phyloP scores from a whole-genome alignment of 2,888 invertebrate genomes.

The Thalpophila matura region DNA sequence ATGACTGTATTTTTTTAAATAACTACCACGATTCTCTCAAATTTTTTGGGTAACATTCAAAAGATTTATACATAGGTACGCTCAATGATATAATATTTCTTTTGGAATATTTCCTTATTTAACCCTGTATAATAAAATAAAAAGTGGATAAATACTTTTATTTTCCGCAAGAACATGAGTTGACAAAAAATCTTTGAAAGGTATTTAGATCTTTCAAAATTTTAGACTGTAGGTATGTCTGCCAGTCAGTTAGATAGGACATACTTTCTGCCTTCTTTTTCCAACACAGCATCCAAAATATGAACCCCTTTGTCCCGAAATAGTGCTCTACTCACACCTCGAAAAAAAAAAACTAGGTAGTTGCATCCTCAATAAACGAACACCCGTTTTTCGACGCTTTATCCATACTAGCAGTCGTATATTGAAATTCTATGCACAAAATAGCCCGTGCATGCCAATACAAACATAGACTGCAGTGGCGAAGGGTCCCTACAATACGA shows the following conservation, averaged over 20 bases:
- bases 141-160: too few relatives aligned
- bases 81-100: too few relatives aligned
- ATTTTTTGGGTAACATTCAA: too few relatives aligned
- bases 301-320: conserved; percentile 11
- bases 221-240: too few relatives aligned
- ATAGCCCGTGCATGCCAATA: not conserved
- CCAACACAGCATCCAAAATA: conserved; percentile 2
- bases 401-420: conserved; percentile 10
- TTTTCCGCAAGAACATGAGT: not conserved
- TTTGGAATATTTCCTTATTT: too few relatives aligned
- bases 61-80: too few relatives aligned
- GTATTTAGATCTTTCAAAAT: too few relatives aligned
- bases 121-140: too few relatives aligned
- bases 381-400: conserved; percentile 35
- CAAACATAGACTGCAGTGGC: too few relatives aligned
- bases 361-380: conserved; percentile 14
- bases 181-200: not conserved
- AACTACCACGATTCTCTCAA: too few relatives aligned
- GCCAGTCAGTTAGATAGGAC: not conserved
- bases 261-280: not conserved
- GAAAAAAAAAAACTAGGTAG: conserved; percentile 5
- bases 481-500: too few relatives aligned
- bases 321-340: not conserved
- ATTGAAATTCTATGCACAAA: conserved; percentile 25
- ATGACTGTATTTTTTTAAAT: too few relatives aligned